A percentile compares a stretch with the other conserved stretches of the same genome.
Conservation (phyloP, 2,888 invertebrate species). For the Agriopis aurantiaria region DNA sequence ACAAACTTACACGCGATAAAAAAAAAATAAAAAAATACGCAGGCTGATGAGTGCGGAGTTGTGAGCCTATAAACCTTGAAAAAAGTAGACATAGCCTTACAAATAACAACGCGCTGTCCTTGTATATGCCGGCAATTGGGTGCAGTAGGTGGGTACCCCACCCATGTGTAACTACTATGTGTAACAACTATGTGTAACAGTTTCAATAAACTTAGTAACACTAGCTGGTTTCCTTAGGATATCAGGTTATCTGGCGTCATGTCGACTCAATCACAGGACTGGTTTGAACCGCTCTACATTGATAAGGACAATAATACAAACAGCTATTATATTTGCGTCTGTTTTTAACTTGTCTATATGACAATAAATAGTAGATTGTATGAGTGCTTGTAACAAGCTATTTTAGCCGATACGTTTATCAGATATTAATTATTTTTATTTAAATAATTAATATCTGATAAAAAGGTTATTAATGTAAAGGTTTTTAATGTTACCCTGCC, state of each 20-base stretch:
- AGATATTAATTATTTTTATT: no score
- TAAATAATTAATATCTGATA: no score
- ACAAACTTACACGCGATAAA: no score
- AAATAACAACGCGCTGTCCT: conserved; percentile 11
- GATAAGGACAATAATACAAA: conserved; percentile 36
- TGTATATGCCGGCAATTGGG: conserved; percentile 8
- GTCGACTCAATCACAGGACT: conserved; percentile 26
- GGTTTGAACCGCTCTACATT: conserved; percentile 30
- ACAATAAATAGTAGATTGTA: not conserved
- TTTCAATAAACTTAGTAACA: conserved; percentile 3
- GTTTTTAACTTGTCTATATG: not conserved
- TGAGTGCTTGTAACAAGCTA: no score
- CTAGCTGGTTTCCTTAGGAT: conserved; percentile 9
- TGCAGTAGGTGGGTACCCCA: not conserved
- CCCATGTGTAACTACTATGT: not conserved
- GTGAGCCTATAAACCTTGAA: conserved; percentile 13
- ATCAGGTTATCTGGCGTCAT: conserved; percentile 25
- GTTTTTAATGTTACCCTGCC: no score
- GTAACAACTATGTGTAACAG: conserved; percentile 1
- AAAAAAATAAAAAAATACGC: no score
- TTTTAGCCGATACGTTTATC: no score
- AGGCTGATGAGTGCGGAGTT: not conserved
- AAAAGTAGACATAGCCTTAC: conserved; percentile 15
- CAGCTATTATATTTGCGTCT: conserved; percentile 1
- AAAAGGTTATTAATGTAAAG: no score